Conservation (phyloP, 2,888 invertebrate genomes). For the Allophyes oxyacanthae region DNA sequence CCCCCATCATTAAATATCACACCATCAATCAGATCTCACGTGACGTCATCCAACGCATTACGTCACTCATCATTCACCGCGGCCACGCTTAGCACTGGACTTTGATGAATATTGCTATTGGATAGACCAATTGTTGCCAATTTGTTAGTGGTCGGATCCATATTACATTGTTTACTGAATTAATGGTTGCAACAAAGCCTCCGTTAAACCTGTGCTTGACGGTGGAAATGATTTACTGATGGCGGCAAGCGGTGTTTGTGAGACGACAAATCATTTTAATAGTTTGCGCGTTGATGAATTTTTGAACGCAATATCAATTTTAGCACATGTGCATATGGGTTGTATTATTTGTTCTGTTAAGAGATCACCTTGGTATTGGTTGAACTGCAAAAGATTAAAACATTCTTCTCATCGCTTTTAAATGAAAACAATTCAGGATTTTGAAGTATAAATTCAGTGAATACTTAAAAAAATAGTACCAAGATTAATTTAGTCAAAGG, state of each 20-base stretch:
- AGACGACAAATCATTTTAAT: slow-evolving; percentile 56
- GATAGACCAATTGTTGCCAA: slow-evolving; percentile 67
- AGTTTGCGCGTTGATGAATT: slow-evolving; percentile 50
- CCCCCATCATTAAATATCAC: slow-evolving; percentile 33
- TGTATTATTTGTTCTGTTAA: too few species aligned
- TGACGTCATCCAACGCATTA: slow-evolving; percentile 36
- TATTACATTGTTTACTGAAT: slow-evolving; percentile 69
- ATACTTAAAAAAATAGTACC: too few species aligned
- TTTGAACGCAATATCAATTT: slow-evolving; percentile 35
- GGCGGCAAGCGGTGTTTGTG: slow-evolving; percentile 45
- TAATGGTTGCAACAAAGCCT: slow-evolving; percentile 61
- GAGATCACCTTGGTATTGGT: too few species aligned
- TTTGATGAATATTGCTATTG: slow-evolving; percentile 65
- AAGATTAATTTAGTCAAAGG: too few species aligned
- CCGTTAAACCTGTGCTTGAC: slow-evolving; percentile 55
- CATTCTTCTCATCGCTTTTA: too few species aligned
- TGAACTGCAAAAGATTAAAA: too few species aligned
- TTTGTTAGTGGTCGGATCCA: slow-evolving; percentile 69
- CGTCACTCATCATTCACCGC: slow-evolving; percentile 41
- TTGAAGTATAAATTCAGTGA: too few species aligned
- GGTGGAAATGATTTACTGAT: slow-evolving; percentile 58
- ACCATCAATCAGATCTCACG: slow-evolving; percentile 42
- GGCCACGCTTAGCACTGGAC: slow-evolving; percentile 53
- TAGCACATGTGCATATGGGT: neutral
- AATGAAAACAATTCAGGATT: too few species aligned